These are phyloP conservation scores for Hylyphantes graminicola DNA, from an alignment of 1,140 invertebrate species.

Conservation along the genomic window DNA sequence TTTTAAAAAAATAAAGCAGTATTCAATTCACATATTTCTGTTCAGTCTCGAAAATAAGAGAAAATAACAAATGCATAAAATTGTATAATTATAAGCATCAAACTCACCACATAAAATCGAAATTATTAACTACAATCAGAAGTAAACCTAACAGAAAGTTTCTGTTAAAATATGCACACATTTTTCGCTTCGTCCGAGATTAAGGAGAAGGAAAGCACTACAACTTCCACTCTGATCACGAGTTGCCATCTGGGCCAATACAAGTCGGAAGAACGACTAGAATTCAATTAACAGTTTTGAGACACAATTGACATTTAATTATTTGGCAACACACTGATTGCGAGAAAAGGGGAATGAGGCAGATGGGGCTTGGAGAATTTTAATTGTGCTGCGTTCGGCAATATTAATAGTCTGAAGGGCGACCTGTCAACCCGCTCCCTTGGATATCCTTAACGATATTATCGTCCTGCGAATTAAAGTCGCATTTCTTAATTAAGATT, in stretches of 20 bases:
- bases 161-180: conserved; percentile 11
- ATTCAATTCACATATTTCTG: too few species aligned
- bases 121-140: too few species aligned
- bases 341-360: neutral
- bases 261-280: neutral
- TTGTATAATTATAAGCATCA: too few species aligned
- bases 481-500: conserved; percentile 42
- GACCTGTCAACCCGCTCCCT: conserved; percentile 29
- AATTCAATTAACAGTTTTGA: conserved; percentile 54
- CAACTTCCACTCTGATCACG: too few species aligned
- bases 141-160: too few species aligned
- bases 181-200: conserved; percentile 14
- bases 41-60: too few species aligned
- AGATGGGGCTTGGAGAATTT: conserved; percentile 14
- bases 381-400: conserved; percentile 37
- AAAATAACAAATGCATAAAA: too few species aligned
- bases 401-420: conserved; percentile 34
- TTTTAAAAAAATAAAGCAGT: too few species aligned
- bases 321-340: conserved; percentile 46
- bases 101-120: too few species aligned
- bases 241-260: too few species aligned
- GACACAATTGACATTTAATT: conserved; percentile 56
- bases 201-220: neutral
- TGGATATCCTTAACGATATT: conserved; percentile 27
- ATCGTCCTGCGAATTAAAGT: conserved; percentile 30